Percentiles rank a stretch among this genome's conserved stretches.
phyloP scores from a whole-genome alignment of 2,113 vertebrate genomes.

The Plestiodon gilberti region DNA sequence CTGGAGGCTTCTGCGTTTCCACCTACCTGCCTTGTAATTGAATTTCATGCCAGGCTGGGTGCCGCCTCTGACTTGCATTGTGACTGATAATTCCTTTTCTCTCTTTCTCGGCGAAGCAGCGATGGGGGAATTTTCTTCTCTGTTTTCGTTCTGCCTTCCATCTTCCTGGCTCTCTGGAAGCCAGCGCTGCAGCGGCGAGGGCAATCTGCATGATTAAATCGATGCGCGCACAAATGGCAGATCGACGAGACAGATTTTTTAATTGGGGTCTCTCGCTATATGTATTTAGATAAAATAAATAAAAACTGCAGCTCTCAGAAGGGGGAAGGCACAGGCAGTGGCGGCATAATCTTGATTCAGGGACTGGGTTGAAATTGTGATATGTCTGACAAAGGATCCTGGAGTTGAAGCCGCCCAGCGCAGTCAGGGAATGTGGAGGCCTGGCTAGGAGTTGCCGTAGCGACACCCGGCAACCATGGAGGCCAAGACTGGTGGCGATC shows the following conservation, averaged over 20 bases:
- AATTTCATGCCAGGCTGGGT: constrained; percentile 23
- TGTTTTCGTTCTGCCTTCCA: not conserved
- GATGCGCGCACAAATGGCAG: not conserved
- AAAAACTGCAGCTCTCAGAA: not conserved
- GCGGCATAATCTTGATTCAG: rapidly evolving
- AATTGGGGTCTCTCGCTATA: not conserved
- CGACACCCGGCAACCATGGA: no score
- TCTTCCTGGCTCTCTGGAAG: not conserved
- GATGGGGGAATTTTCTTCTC: not conserved
- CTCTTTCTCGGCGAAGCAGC: not conserved
- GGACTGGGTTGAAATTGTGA: not conserved
- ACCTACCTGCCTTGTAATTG: constrained; percentile 23
- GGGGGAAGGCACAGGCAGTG: not conserved
- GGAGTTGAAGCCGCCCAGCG: no score
- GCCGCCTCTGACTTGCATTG: constrained; percentile 3
- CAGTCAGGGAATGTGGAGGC: no score
- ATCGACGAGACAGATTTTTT: not conserved
- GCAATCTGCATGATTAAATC: constrained; percentile 13
- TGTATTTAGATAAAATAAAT: no score
- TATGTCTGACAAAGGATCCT: no score
- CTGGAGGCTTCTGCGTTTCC: not conserved
- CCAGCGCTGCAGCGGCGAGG: not conserved
- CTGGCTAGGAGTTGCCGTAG: no score
- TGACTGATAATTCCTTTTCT: not conserved
- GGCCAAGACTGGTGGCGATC: no score